phyloP scores from a whole-genome alignment of 1,140 invertebrate species.

The Oncopeltus fasciatus region DNA sequence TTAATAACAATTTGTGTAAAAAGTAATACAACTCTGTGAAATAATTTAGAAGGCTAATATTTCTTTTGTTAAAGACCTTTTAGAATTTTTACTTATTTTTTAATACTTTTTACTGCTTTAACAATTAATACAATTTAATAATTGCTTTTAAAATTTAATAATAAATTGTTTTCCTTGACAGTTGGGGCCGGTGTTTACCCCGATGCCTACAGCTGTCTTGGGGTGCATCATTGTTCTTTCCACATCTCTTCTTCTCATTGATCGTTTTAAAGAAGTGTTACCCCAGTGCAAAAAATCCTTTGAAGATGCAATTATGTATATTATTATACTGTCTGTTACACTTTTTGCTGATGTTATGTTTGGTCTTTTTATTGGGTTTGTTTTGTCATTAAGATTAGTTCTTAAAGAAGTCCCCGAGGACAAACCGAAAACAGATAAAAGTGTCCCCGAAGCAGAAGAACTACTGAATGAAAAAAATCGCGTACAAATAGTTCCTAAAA shows the following conservation, averaged over 20 bases:
- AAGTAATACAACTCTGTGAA: no score
- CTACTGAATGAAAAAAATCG: not conserved
- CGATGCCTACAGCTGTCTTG: conserved; percentile 9
- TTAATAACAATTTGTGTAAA: no score
- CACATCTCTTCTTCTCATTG: conserved; percentile 1
- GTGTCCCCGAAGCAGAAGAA: not conserved
- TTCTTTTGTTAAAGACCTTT: no score
- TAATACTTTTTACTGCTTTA: not conserved
- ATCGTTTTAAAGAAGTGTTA: not conserved
- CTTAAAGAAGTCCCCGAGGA: not conserved
- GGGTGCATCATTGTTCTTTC: conserved; percentile 13
- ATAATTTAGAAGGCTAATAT: no score
- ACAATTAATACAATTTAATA: not conserved
- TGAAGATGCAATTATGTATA: conserved; percentile 11
- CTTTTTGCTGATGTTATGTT: conserved; percentile 1
- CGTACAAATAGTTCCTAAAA: not conserved
- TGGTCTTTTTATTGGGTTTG: conserved; percentile 11
- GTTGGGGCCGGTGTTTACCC: conserved; percentile 14
- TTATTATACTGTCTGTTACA: not conserved
- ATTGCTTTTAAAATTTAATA: not conserved
- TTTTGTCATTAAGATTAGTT: not conserved
- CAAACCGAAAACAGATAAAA: not conserved
- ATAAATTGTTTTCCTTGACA: not conserved
- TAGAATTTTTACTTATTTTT: not conserved
- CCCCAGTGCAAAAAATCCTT: not conserved